These are phyloP conservation scores for Hydrocynus forskahlii DNA, from an alignment of 2,797 vertebrate species.

Conservation along the genomic window DNA sequence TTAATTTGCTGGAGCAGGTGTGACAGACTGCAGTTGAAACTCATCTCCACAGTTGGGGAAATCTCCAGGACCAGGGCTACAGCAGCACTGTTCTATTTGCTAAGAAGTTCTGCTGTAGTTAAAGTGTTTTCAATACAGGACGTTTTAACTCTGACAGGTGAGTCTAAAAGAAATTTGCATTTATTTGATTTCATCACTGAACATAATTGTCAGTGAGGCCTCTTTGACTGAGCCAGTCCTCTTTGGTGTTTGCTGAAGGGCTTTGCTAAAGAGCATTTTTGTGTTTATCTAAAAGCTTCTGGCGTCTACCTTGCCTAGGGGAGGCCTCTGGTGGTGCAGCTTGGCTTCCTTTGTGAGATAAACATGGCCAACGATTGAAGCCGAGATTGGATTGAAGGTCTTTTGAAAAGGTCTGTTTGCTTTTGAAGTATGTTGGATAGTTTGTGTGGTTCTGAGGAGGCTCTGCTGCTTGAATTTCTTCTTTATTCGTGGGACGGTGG, in stretches of 20 bases:
- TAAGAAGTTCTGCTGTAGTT: background rate
- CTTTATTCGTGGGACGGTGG: background rate
- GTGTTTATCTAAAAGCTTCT: background rate
- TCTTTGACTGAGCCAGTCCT: background rate
- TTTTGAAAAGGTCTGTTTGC: background rate
- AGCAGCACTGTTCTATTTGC: background rate
- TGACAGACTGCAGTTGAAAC: background rate
- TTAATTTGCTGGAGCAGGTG: background rate
- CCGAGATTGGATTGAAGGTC: background rate
- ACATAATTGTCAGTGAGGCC: background rate
- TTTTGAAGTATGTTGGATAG: background rate
- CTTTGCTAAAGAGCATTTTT: background rate
- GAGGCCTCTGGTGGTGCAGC: background rate
- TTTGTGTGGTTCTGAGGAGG: background rate
- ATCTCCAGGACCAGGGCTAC: background rate
- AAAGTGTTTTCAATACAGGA: too few species aligned
- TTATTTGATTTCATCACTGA: background rate
- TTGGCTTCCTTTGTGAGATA: background rate
- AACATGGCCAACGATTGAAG: background rate
- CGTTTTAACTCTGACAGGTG: background rate
- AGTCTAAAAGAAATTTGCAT: background rate
- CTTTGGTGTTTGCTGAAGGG: background rate
- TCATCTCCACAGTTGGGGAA: background rate
- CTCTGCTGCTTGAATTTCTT: background rate
- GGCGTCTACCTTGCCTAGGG: background rate